Conservation (phyloP, 2,113 vertebrate genomes). For the Leptosomus discolor region DNA sequence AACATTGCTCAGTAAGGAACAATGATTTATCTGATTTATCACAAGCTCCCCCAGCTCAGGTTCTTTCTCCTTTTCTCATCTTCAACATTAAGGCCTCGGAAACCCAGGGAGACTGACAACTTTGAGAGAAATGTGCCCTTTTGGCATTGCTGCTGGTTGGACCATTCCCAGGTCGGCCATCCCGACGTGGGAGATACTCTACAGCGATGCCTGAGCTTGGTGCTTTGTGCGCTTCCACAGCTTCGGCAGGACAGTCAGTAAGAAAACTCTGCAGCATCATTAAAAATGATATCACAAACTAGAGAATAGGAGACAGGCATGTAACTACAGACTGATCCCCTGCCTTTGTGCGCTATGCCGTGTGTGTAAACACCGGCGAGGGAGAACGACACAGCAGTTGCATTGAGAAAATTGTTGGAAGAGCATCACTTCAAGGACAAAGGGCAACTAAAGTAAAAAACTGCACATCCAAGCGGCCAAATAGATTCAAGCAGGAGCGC, state of each 20-base stretch:
- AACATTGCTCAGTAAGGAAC: neutral
- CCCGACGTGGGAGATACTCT: neutral
- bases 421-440: neutral
- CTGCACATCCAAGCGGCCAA: neutral
- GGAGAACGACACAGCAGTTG: neutral
- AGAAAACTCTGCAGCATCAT: neutral
- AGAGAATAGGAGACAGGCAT: neutral
- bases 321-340: neutral
- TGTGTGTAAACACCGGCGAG: accelerated
- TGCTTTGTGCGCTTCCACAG: neutral
- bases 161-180: neutral
- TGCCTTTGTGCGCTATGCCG: no score
- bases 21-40: neutral
- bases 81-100: neutral
- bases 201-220: accelerated
- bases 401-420: neutral
- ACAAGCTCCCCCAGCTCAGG: neutral
- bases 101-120: accelerated
- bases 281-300: neutral
- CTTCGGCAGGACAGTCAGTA: neutral
- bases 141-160: neutral
- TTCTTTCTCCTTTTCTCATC: neutral
- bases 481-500: neutral
- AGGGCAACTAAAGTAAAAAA: neutral
- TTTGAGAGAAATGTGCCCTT: accelerated